Percentiles rank a stretch among this genome's conserved stretches.
Evolutionary conservation across 2,888 invertebrate species (phyloP).

Genomic region (Lepetodrilus schrolli): DNA sequence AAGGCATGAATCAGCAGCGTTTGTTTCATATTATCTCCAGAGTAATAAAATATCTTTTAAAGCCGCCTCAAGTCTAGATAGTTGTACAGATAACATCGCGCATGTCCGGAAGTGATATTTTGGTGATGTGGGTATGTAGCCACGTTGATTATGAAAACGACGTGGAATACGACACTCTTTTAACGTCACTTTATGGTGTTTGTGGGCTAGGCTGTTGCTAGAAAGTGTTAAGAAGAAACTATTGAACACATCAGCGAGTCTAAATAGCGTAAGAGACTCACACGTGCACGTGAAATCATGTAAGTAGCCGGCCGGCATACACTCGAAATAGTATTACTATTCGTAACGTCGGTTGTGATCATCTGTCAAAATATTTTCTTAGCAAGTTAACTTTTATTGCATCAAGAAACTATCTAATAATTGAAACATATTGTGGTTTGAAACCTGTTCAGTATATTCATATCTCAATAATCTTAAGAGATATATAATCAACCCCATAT

Average conservation of each 20-base stretch:
- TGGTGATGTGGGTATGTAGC: constrained; percentile 24
- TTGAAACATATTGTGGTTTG: too few species aligned
- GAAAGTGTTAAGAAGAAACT: not conserved
- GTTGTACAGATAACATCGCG: not conserved
- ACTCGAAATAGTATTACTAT: too few species aligned
- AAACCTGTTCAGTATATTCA: too few species aligned
- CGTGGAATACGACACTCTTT: constrained; percentile 2
- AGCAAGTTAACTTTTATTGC: too few species aligned
- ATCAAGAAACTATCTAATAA: too few species aligned
- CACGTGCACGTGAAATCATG: not conserved
- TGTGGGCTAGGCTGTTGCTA: not conserved
- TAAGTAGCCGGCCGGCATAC: not conserved
- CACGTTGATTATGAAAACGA: constrained; percentile 22
- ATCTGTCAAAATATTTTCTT: not conserved
- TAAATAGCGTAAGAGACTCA: not conserved
- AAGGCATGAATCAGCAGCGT: too few species aligned
- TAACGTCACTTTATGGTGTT: not conserved
- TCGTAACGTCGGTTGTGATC: not conserved
- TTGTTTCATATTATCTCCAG: too few species aligned
- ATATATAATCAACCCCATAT: too few species aligned
- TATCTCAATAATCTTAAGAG: too few species aligned
- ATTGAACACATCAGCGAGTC: not conserved
- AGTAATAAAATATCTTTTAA: not conserved
- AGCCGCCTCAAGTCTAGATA: not conserved
- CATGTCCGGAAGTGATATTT: constrained; percentile 20